A percentile compares a stretch with the other conserved stretches of the same genome.
Evolutionary conservation across 2,888 invertebrate genomes (phyloP).

Genomic region (Athalia rosae): DNA sequence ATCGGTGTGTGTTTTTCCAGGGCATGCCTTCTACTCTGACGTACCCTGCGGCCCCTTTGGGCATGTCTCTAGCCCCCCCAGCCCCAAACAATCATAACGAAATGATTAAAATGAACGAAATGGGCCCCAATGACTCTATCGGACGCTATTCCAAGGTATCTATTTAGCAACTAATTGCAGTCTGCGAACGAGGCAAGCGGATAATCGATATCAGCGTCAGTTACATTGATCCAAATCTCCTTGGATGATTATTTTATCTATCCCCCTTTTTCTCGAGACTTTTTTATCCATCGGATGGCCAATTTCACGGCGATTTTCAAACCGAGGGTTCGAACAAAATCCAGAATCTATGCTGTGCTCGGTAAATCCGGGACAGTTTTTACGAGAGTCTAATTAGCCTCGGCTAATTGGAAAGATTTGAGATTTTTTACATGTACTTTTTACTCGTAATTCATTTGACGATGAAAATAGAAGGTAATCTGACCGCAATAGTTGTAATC

Average conservation of each 20-base stretch:
- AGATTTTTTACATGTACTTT: neutral
- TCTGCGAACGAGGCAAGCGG: conserved; percentile 16
- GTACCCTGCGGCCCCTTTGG: conserved; percentile 61
- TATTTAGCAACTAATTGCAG: conserved; percentile 47
- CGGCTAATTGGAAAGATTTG: neutral
- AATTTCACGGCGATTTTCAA: conserved; percentile 34
- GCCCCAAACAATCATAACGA: conserved; percentile 51
- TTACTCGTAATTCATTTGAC: neutral
- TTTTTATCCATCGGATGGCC: neutral
- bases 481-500: conserved; percentile 10
- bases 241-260: neutral
- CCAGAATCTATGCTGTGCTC: conserved; percentile 14
- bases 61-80: conserved; percentile 62
- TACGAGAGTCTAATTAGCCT: neutral
- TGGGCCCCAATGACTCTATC: conserved; percentile 61
- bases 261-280: neutral
- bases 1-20: conserved; percentile 62
- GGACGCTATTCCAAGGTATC: conserved; percentile 63
- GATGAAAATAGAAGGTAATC: neutral
- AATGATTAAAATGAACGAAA: conserved; percentile 55
- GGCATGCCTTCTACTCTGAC: conserved; percentile 54
- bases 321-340: neutral
- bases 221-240: neutral
- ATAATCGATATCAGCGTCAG: conserved; percentile 9
- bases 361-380: neutral